Conservation (phyloP, 2,113 vertebrate genomes). For the Centrocercus urophasianus region DNA sequence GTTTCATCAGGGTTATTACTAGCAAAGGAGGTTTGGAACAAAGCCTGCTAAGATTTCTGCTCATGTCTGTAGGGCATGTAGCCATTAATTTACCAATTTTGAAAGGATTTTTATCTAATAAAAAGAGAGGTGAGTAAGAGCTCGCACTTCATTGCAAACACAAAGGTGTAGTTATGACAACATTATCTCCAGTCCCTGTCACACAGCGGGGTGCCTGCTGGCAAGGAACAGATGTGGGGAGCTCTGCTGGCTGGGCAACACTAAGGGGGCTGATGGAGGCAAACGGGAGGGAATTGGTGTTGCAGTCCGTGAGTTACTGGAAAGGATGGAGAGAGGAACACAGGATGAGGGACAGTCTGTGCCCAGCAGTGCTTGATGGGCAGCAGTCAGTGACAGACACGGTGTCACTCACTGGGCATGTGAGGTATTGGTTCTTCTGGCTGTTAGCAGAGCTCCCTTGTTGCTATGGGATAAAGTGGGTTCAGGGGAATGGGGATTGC, state of each 20-base stretch:
- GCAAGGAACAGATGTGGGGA: neutral
- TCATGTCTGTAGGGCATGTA: neutral
- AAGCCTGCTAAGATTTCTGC: neutral
- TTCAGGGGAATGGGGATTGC: neutral
- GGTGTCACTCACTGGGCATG: neutral
- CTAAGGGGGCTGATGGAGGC: neutral
- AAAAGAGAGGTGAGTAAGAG: slow-evolving; percentile 50
- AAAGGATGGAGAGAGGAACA: neutral
- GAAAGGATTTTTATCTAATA: slow-evolving; percentile 69
- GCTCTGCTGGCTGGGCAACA: neutral
- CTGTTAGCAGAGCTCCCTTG: neutral
- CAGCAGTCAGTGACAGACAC: neutral
- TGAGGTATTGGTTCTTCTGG: neutral
- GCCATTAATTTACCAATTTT: slow-evolving; percentile 62
- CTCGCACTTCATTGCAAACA: neutral
- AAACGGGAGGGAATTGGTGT: rapidly evolving
- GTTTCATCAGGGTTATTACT: slow-evolving; percentile 26
- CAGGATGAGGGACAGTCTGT: neutral
- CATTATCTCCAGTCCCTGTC: neutral
- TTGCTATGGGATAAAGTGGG: neutral
- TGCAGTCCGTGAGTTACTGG: neutral
- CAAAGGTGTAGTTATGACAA: slow-evolving; percentile 9
- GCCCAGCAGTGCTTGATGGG: neutral
- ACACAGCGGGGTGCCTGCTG: neutral
- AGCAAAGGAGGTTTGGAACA: slow-evolving; percentile 32